phyloP scores from a whole-genome alignment of 2,113 vertebrate species.

The Hucho hucho region DNA sequence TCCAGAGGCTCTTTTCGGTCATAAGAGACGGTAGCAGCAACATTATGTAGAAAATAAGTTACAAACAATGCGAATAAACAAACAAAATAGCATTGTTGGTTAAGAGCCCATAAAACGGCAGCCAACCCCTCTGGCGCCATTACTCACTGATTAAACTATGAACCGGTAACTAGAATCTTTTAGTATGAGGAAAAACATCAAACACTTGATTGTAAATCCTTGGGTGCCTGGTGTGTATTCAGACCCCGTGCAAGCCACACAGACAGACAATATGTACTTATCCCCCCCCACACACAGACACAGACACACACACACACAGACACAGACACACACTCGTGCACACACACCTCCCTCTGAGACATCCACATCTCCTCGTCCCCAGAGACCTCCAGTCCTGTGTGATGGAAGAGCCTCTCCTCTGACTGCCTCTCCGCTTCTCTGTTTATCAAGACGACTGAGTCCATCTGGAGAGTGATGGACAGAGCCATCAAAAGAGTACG shows the following conservation, averaged over 20 bases:
- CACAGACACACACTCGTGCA: background rate
- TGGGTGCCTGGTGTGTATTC: background rate
- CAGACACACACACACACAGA: no score
- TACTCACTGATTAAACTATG: no score
- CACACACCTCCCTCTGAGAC: background rate
- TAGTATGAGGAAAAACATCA: no score
- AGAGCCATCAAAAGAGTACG: conserved; percentile 12
- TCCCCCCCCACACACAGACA: background rate
- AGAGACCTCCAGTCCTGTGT: background rate
- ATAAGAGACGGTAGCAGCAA: no score
- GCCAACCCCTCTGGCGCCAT: no score
- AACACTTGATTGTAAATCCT: no score
- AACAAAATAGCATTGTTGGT: no score
- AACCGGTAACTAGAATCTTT: no score
- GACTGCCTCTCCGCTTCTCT: background rate
- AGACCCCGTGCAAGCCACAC: background rate
- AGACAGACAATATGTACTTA: conserved; percentile 2
- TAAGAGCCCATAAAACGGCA: no score
- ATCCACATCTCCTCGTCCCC: background rate
- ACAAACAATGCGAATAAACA: no score
- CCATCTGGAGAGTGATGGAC: conserved; percentile 22
- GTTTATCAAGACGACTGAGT: background rate
- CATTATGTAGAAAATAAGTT: no score
- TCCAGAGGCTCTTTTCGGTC: no score
- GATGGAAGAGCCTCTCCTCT: background rate